Evolutionary conservation across 2,113 vertebrate genomes (phyloP).

Genomic region (Vulpes vulpes): DNA sequence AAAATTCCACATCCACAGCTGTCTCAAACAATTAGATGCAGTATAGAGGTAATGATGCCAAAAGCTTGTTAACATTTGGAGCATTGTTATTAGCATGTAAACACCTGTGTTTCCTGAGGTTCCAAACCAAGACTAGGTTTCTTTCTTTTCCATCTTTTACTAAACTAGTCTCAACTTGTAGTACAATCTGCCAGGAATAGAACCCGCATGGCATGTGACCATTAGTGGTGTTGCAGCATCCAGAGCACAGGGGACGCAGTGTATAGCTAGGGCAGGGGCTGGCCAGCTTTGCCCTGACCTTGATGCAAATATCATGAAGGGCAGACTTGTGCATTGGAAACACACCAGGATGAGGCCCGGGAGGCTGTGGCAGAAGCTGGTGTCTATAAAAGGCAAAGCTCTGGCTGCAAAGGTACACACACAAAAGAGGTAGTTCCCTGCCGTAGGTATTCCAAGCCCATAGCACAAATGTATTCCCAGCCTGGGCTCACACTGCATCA

Average conservation of each 20-base stretch:
- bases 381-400: not conserved
- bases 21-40: not conserved
- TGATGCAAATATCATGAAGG: rapidly evolving
- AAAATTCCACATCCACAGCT: not conserved
- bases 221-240: rapidly evolving
- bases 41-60: rapidly evolving
- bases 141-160: not conserved
- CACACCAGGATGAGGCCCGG: not conserved
- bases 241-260: not conserved
- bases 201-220: not conserved
- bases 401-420: not conserved
- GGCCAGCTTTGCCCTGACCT: not conserved
- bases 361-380: not conserved
- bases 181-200: not conserved
- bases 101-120: not conserved
- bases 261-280: not conserved
- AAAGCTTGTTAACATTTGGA: not conserved
- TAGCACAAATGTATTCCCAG: not conserved
- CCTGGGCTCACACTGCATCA: rapidly evolving
- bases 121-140: not conserved
- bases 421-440: not conserved
- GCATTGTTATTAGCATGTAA: not conserved
- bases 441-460: not conserved
- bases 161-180: not conserved
- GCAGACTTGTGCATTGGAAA: not conserved